phyloP scores from a whole-genome alignment of 2,797 vertebrate species.

The Luscinia luscinia region DNA sequence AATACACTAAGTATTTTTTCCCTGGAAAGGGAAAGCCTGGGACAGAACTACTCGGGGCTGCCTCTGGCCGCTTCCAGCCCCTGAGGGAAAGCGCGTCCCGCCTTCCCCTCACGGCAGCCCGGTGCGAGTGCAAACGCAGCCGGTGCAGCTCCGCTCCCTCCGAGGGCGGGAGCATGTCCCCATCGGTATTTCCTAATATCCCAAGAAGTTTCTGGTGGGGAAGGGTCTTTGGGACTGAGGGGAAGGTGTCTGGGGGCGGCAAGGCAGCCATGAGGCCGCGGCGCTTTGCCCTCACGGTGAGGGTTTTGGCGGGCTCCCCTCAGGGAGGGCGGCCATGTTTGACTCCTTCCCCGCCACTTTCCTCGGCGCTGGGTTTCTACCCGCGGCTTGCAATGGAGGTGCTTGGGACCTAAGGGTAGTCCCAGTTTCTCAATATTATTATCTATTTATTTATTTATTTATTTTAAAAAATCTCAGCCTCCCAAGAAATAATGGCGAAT shows the following conservation, averaged over 20 bases:
- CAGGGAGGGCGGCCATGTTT: background rate
- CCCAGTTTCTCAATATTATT: background rate
- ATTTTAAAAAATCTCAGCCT: background rate
- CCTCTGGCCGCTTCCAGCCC: no score
- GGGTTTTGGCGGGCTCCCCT: background rate
- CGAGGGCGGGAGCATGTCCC: no score
- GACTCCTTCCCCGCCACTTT: accelerated
- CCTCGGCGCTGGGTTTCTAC: accelerated
- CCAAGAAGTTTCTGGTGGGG: background rate
- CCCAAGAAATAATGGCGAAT: background rate
- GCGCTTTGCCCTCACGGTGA: no score
- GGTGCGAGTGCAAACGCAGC: background rate
- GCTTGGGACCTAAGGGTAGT: background rate
- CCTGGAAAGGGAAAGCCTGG: background rate
- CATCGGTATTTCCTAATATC: background rate
- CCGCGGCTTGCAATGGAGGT: accelerated
- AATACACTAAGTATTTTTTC: slow-evolving; percentile 8
- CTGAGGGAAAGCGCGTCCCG: background rate
- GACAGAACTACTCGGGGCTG: accelerated
- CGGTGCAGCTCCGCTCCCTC: background rate
- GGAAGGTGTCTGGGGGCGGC: background rate
- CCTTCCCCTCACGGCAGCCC: background rate
- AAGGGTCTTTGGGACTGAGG: background rate
- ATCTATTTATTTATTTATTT: no score
- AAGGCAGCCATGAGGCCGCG: background rate